Base-by-base conservation (phyloP, 2,113 vertebrate genomes). In the Apodemus sylvaticus region DNA sequence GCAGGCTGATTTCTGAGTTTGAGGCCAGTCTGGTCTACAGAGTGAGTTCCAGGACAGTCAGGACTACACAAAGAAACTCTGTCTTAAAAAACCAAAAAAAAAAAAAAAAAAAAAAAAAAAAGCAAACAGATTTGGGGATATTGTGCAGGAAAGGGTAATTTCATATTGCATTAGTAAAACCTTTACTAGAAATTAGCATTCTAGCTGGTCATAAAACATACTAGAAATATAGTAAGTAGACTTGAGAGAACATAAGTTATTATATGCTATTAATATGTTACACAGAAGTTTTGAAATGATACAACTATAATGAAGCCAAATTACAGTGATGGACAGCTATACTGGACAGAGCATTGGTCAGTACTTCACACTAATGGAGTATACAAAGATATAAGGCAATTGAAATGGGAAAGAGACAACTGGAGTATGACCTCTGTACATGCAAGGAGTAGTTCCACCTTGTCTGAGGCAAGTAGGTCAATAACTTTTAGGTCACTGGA, bases 181-280 rank as follows among this genome's bases (percentile, higher is more conserved):
- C 68, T 51, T 94, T 91, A 90, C 71, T 86, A 74, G 39, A 94
- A 90, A 58, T 34, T 86, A 78, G 22, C 68, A 64, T 68, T 83
- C 76, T 94, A 19, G 5, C 36, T 87, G 79, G 11, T 76, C 97
- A 70, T 93, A 55, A 95, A 94, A 70, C 64, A 39, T 20, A 73
- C 34, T 87, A 60, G 26, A 64, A 74, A 29, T 60, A 60, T 55
- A 14, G 2, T 74, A 70, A 79, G n/a, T 26, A 24, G 90, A 74
- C 24, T 90, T 82, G 12, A 31, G 81, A 86, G 36, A 87, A 51
- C 11, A 76, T 73, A 83, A 68, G 78, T 29, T 66, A 48, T 55
- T 78, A 24, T 66, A 78, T 1, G 29, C 39, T 78, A n/a, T 45
- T 76, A 85, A 62, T 16, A 55, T 39, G 36, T 58, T 58, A 39